Conservation (phyloP, 2,113 vertebrate genomes). For the Climacteris rufus region DNA sequence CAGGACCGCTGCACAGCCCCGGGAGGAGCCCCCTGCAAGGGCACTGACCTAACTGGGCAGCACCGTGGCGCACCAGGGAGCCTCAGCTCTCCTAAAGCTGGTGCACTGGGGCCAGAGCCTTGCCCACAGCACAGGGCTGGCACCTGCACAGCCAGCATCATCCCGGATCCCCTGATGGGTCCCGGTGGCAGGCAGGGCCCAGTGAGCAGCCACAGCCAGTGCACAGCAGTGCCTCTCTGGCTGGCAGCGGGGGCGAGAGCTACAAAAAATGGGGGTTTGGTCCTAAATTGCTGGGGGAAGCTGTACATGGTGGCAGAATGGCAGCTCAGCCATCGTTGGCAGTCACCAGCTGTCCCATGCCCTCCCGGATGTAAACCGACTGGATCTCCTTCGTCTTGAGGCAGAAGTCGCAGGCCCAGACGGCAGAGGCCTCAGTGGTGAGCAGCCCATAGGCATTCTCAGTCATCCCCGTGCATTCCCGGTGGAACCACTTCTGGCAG, state of each 20-base stretch:
- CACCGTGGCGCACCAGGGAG: neutral
- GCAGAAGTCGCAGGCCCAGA: constrained; percentile 98
- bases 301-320: accelerated
- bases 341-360: constrained; percentile 91
- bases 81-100: neutral
- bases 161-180: accelerated
- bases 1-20: neutral
- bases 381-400: constrained; percentile 99
- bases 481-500: constrained; percentile 97
- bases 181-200: neutral
- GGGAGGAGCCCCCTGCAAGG: accelerated
- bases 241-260: accelerated
- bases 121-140: neutral
- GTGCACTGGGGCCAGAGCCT: neutral
- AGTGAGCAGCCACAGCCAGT: neutral
- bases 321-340: constrained; percentile 87
- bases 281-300: neutral
- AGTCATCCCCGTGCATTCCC: constrained; percentile 94
- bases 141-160: accelerated
- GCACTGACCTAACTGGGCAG: neutral
- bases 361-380: constrained; percentile 92
- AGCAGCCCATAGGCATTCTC: constrained; percentile 94
- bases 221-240: accelerated
- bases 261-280: constrained; percentile 66
- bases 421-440: constrained; percentile 90